Evolutionary conservation across 1,140 invertebrate genomes (phyloP).

Genomic region (Trichogramma pretiosum): DNA sequence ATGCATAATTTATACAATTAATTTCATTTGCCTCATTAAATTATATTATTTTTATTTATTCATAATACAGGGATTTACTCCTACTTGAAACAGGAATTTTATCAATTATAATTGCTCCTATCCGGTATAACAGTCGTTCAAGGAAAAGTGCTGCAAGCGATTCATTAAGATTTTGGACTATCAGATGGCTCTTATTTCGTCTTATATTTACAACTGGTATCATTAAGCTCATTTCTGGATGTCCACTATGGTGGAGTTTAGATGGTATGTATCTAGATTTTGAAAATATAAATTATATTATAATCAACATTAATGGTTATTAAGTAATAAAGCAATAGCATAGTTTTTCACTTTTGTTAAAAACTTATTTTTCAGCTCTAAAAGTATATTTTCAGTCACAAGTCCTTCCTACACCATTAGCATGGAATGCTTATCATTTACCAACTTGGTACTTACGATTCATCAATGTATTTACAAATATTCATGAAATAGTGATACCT

Average conservation of each 20-base stretch:
- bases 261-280: constrained; percentile 51
- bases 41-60: constrained; percentile 1
- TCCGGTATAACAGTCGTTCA: constrained; percentile 41
- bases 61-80: constrained; percentile 59
- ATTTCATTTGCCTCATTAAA: constrained; percentile 4
- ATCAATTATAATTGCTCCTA: constrained; percentile 63
- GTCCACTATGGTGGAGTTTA: constrained; percentile 74
- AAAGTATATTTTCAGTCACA: constrained; percentile 69
- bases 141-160: constrained; percentile 46
- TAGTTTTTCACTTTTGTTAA: constrained; percentile 12
- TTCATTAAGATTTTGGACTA: constrained; percentile 59
- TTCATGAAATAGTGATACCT: constrained; percentile 63
- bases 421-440: constrained; percentile 62
- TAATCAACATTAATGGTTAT: no score
- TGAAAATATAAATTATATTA: no score
- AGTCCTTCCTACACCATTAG: constrained; percentile 59
- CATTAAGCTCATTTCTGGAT: constrained; percentile 66
- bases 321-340: no score
- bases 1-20: constrained; percentile 7
- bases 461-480: constrained; percentile 51
- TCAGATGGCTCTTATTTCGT: constrained; percentile 71
- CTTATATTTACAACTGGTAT: constrained; percentile 69
- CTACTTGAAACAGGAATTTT: constrained; percentile 70
- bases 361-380: constrained; percentile 53
- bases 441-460: constrained; percentile 61